Base-by-base conservation (phyloP, 2,888 invertebrate genomes). In the Monopis laevigella region DNA sequence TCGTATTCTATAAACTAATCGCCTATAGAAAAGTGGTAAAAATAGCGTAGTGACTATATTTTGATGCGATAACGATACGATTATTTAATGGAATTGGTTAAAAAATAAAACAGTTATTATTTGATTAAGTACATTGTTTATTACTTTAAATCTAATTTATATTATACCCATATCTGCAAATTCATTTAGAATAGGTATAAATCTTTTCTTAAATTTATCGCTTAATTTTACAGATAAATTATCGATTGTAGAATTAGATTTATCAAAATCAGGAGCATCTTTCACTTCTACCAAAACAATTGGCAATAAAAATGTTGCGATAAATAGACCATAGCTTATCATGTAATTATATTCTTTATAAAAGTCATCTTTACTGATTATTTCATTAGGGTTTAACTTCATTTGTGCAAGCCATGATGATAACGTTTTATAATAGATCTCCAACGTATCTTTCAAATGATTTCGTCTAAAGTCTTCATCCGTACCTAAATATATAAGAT, bases 331-430 rank as follows among this genome's bases (percentile, higher is more conserved):
- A 30, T 30, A 16, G 4, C 30, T 16, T 14, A 6, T 5, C 14
- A 6, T 30, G 14, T 59, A 48, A 39, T 62, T 51, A 12, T 65
- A 41, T 21, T 72, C 69, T 10, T 44, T 46, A 2, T 67, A 56
- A 34, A 65, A 70, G 24, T 54, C 53, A 6, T 58, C 54, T 18
- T 56, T 56, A 1, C 71, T 50, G 39, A 65, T 70, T 0, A 54
- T 53, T n/a, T 52, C 48, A 2, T 55, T 52, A 1, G 59, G 52
- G 32, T 67, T 54, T 1, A 68, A 44, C 1, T 46, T 43, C 2
- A 69, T 45, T 19, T 54, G 51, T n/a, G 39, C 43, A 43, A 69
- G 46, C 2, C 27, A 39, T 17, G 27, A 16, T 10, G 17, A n/a
- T 10, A 28, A n/a, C 16, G 27, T 39, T 3, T 27, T 24, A 18